Base-by-base conservation (phyloP, 2,888 invertebrate genomes). In the Homarus gammarus region DNA sequence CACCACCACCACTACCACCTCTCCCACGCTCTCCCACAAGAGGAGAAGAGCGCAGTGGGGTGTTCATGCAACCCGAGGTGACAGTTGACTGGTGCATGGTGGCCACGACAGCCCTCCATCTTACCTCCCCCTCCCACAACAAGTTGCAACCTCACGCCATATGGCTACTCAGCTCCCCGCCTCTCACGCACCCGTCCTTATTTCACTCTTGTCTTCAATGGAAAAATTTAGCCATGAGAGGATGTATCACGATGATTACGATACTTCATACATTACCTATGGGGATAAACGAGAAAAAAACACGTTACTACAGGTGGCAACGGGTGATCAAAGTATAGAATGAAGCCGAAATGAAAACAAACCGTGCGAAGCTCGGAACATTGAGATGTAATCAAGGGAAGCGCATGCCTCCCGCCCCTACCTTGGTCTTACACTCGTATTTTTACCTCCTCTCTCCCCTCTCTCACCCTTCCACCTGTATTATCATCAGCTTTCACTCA, bases 21-120 rank as follows among this genome's bases (percentile, higher is more conserved):
- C n/a, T 40, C 64, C 33, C 75, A 61, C 75, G 44, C 84, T 77
- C 56, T 64, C 84, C 75, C 75, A 84, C 77, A 10, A 44, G 44
- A 40, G 49, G 73, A 84, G 84, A 84, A 51, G 77, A 78, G 78
- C 64, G 78, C 64, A 64, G 77, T 64, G 78, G 27, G 85, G 78
- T 85, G 85, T 68, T 85, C 77, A 78, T 85, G 85, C 85, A 85
- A 78, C 77, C 77, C 68, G 31, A 61, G 85, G 85, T 85, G 85
- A 85, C 85, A 85, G 77, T 85, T 85, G 85, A 85, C 85, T 85
- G 85, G 68, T 85, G 85, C 85, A 85, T 85, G 85, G 77, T 85
- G 73, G 85, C 85, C 78, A 77, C 85, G 85, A 68, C 78, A 64
- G 40, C 85, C 78, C 85, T 85, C 77, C 85, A 85, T 85, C 85